These are phyloP conservation scores for Yponomeuta plumbellus DNA, from an alignment of 2,888 invertebrate genomes.

Conservation along the genomic window DNA sequence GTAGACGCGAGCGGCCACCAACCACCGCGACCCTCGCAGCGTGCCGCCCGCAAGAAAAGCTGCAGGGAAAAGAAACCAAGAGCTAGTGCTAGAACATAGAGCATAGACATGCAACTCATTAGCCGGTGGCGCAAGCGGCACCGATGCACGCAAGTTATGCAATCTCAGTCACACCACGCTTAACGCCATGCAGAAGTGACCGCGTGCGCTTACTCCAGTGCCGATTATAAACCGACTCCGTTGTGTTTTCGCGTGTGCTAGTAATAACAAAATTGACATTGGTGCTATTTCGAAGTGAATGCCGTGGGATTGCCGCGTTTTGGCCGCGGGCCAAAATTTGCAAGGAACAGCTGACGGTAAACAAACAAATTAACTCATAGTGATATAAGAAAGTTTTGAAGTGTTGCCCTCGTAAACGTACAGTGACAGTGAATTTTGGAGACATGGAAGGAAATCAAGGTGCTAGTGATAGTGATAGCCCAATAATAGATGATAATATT, in stretches of 20 bases:
- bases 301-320: conserved; percentile 51
- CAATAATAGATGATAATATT: conserved; percentile 71
- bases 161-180: conserved; percentile 53
- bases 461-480: conserved; percentile 62
- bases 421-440: conserved; percentile 22
- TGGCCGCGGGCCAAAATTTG: conserved; percentile 58
- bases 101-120: conserved; percentile 42
- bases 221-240: conserved; percentile 18
- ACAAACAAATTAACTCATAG: conserved; percentile 61
- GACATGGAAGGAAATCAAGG: conserved; percentile 54
- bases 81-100: neutral
- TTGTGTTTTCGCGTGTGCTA: conserved; percentile 37
- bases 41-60: conserved; percentile 40
- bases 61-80: neutral
- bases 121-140: conserved; percentile 48
- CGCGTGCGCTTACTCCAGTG: conserved; percentile 33
- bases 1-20: conserved; percentile 61
- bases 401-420: conserved; percentile 21
- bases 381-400: conserved; percentile 27
- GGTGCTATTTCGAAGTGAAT: conserved; percentile 66
- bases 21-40: conserved; percentile 44
- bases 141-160: conserved; percentile 50
- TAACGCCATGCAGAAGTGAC: conserved; percentile 50
- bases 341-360: conserved; percentile 69
- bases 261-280: conserved; percentile 72